These are phyloP conservation scores for Hymenopus coronatus DNA, from an alignment of 2,888 invertebrate genomes.

Conservation along the genomic window DNA sequence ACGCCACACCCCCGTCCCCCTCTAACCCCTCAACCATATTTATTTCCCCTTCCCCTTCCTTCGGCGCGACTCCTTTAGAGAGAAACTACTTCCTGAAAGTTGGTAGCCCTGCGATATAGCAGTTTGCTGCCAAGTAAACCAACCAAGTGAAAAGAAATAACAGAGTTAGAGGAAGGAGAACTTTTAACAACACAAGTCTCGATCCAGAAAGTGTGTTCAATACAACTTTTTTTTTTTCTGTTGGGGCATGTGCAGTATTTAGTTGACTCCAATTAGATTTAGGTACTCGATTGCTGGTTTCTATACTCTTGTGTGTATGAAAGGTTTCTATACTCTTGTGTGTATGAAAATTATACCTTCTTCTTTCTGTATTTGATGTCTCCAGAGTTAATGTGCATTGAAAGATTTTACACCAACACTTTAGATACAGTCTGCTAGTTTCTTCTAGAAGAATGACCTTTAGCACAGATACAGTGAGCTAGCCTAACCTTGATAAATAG, in stretches of 20 bases:
- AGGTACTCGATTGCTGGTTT: neutral
- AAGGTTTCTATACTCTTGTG: no score
- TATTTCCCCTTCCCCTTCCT: neutral
- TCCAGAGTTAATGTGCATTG: no score
- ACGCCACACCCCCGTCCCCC: neutral
- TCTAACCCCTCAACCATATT: neutral
- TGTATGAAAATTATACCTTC: no score
- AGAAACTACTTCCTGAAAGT: constrained; percentile 4
- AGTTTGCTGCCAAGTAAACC: constrained; percentile 3
- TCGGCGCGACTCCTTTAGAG: neutral
- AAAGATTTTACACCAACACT: no score
- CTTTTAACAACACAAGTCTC: constrained; percentile 17
- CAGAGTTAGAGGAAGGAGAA: constrained; percentile 1
- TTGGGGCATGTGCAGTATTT: neutral
- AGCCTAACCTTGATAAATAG: no score
- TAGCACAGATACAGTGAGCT: no score
- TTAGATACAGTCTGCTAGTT: no score
- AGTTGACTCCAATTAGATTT: constrained; percentile 11
- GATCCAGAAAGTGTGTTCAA: neutral
- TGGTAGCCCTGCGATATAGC: neutral
- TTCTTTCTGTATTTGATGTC: no score
- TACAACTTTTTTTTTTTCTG: neutral
- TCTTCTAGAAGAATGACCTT: no score
- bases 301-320: no score
- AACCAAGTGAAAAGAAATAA: constrained; percentile 14